Evolutionary conservation across 2,113 vertebrate genomes (phyloP).

Genomic region (Grantiella picta): DNA sequence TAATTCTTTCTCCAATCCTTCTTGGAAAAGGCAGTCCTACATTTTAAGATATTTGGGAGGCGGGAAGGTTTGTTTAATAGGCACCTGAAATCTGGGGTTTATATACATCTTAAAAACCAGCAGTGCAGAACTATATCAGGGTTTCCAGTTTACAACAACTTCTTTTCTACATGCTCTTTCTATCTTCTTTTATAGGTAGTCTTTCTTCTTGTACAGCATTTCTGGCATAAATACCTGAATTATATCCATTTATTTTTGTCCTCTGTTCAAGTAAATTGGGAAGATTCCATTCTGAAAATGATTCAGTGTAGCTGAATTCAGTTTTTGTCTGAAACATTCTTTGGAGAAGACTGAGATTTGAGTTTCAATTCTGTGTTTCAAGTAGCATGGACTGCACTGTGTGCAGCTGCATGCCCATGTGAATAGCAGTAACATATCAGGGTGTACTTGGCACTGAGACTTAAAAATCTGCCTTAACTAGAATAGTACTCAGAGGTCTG

Average conservation of each 20-base stretch:
- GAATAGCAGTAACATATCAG: not conserved
- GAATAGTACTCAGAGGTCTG: not conserved
- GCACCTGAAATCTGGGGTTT: not conserved
- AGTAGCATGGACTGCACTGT: not conserved
- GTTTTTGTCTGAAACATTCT: not conserved
- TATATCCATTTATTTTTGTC: not conserved
- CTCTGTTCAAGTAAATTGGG: not conserved
- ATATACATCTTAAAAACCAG: not conserved
- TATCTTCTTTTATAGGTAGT: not conserved
- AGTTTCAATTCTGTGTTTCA: not conserved
- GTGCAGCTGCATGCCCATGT: not conserved
- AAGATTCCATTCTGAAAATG: not conserved
- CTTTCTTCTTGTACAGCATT: not conserved
- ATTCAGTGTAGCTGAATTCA: not conserved
- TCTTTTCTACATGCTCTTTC: not conserved
- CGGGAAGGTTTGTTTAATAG: not conserved
- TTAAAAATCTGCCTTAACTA: not conserved
- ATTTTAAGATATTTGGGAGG: not conserved
- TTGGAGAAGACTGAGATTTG: not conserved
- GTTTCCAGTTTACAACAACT: not conserved
- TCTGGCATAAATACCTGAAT: not conserved
- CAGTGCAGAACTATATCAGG: not conserved
- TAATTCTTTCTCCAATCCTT: not conserved
- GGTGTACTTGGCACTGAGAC: not conserved
- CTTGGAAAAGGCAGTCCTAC: not conserved